A percentile compares a stretch with the other conserved stretches of the same genome.
Conservation (phyloP, 2,113 vertebrate genomes). For the Trogon melanurus region DNA sequence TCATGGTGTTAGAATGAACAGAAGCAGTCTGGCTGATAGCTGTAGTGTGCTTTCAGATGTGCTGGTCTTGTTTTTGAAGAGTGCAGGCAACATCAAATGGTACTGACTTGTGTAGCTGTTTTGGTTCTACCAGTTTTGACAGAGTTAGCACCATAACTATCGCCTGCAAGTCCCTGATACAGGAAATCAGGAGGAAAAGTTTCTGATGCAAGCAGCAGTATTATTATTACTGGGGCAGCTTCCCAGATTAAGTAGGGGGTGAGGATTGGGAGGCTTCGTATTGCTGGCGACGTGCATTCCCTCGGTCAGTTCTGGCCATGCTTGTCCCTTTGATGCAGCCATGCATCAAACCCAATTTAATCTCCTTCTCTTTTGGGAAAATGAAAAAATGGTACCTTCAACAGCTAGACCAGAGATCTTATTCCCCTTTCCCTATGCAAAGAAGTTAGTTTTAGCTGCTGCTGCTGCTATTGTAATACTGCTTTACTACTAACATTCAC, state of each 20-base stretch:
- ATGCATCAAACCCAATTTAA: not conserved
- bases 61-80: not conserved
- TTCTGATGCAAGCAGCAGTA: not conserved
- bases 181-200: not conserved
- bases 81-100: not conserved
- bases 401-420: not conserved
- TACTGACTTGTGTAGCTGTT: not conserved
- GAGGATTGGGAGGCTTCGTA: not conserved
- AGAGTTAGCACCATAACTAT: not conserved
- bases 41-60: not conserved
- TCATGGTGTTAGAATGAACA: not conserved
- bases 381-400: not conserved
- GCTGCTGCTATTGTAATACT: not conserved
- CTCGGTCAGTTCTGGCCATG: not conserved
- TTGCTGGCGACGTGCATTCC: not conserved
- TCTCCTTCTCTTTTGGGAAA: not conserved
- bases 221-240: not conserved
- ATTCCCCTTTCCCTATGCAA: not conserved
- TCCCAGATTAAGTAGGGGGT: not conserved
- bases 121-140: not conserved
- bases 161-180: not conserved
- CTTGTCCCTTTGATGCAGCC: not conserved
- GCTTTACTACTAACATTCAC: not conserved
- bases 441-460: not conserved
- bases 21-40: not conserved